Base-by-base conservation (phyloP, 2,888 invertebrate genomes). In the Tetheella fluctuosa region DNA sequence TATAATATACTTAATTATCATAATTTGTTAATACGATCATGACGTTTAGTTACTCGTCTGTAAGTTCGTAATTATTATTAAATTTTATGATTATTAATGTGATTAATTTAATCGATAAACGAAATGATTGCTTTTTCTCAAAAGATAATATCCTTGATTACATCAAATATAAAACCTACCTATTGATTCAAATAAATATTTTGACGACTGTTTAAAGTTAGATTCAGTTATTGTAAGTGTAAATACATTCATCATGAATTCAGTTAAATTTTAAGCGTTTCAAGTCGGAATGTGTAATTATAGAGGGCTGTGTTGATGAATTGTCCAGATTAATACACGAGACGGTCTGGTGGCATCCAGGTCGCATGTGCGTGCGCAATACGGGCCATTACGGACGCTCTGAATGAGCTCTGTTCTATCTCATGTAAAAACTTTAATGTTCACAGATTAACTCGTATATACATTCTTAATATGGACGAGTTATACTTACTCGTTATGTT, bases 331-430 rank as follows among this genome's bases (percentile, higher is more conserved):
- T 88, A 87, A 83, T 81, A 77, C 74, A 72, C 74, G 89, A 82
- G 84, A 86, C 84, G 89, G 86, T 85, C 81, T 77, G 80, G 75
- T 85, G 85, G 89, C 85, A 91, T 86, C 80, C 86, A 88, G 91
- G 91, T 82, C 91, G 85, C 88, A 88, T 81, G 77, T 89, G 89
- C 80, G 81, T 75, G 75, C 68, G 72, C 78, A 76, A 69, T 69
- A 76, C 79, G 80, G 68, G 65, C 71, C 77, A 84, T 80, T 77
- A 84, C 85, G 77, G 78, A 71, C 80, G 78, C 68, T 77, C 84
- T 89, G 85, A 85, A 85, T 89, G 85, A 85, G 81, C 74, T 83
- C 82, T 81, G 80, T 81, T 81, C 79, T 80, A 73, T 83, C 74
- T 80, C 78, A 73, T 71, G 77, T 76, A 80, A 80, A 82, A 84